Evolutionary conservation across 1,140 invertebrate species (phyloP).

Genomic region (Papilio polyxenes): DNA sequence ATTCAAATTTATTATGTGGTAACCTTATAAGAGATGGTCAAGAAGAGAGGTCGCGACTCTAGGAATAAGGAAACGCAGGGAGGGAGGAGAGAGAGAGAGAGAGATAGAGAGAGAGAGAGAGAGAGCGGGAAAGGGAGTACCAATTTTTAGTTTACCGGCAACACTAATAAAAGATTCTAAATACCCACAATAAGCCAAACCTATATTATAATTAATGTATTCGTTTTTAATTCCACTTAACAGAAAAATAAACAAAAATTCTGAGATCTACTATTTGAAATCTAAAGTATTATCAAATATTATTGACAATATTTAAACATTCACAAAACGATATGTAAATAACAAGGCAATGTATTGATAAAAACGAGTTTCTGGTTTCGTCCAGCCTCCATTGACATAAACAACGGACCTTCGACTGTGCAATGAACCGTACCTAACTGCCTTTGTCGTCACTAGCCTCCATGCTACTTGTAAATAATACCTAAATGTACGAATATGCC

Average conservation of each 20-base stretch:
- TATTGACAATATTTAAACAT: neutral
- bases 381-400: constrained; percentile 24
- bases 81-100: too few species aligned
- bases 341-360: constrained; percentile 5
- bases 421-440: constrained; percentile 54
- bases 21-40: too few species aligned
- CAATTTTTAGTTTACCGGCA: too few species aligned
- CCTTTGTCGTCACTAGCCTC: constrained; percentile 45
- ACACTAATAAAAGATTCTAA: too few species aligned
- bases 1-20: too few species aligned
- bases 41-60: too few species aligned
- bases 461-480: neutral
- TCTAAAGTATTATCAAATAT: neutral
- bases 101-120: too few species aligned
- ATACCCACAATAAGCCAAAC: too few species aligned
- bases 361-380: constrained; percentile 23
- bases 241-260: neutral
- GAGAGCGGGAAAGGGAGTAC: too few species aligned
- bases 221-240: too few species aligned
- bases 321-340: neutral
- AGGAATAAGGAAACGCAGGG: too few species aligned
- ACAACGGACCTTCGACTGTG: constrained; percentile 53
- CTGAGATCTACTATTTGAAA: neutral
- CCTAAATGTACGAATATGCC: constrained; percentile 12
- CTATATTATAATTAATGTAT: too few species aligned